Evolutionary conservation across 2,797 vertebrate species (phyloP).

Genomic region (Melanotaenia parkinsoni): DNA sequence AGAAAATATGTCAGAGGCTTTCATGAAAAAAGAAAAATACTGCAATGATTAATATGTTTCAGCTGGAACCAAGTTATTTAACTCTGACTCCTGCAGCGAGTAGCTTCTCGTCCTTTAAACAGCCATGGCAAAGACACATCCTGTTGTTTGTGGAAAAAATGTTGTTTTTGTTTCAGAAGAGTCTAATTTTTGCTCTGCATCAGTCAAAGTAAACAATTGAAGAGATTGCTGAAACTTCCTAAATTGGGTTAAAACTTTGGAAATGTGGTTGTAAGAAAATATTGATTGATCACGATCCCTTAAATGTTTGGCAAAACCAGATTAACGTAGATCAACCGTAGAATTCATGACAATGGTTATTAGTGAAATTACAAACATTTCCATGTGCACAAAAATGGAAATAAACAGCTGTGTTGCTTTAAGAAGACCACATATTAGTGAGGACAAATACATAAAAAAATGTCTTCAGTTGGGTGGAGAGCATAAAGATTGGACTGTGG

Average conservation of each 20-base stretch:
- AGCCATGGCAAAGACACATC: not conserved
- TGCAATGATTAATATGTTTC: not conserved
- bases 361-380: not conserved
- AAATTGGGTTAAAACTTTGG: not conserved
- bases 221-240: not conserved
- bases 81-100: not conserved
- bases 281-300: not conserved
- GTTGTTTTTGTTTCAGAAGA: not conserved
- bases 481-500: not conserved
- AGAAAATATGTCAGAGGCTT: not conserved
- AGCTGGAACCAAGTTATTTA: not conserved
- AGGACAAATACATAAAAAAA: fast-evolving
- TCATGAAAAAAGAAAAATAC: not conserved
- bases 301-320: not conserved
- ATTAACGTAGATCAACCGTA: not conserved
- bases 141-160: not conserved
- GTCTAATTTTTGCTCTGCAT: not conserved
- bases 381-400: not conserved
- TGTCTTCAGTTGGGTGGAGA: not conserved
- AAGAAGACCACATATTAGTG: fast-evolving
- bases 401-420: not conserved
- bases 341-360: not conserved
- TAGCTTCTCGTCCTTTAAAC: not conserved
- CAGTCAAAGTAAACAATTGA: not conserved
- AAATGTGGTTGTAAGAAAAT: not conserved